Evolutionary conservation across 1,140 invertebrate genomes (phyloP), one percentile per base, ranked within the genome.

Genomic region (Thereuonema tuberculata): DNA sequence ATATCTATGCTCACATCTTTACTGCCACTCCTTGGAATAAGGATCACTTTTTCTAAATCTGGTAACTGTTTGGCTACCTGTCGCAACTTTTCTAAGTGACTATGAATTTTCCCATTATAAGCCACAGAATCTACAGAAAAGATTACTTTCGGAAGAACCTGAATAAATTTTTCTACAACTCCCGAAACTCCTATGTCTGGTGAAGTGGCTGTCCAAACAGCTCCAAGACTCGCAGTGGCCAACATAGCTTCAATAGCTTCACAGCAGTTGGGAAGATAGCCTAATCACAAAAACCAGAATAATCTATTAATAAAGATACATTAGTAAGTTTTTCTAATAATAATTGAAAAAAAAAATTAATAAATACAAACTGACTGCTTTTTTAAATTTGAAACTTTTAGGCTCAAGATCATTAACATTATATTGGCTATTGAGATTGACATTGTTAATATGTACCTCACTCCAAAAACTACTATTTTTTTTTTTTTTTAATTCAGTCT

Each of bases 121-220:
- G 71, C 68, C 14, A 80, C 77, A 56, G 73, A 75, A 66, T 79
- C 75, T 2, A 77, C 74, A 50, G 75, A 75, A 62, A 80, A 77
- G 12, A 80, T 66, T 20, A 80, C 56, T 63, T 79, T 80, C 23
- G 79, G 79, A 46, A 71, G 64, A 43, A 80, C 76, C 68, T 80
- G 76, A 56, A 69, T 67, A 64, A 78, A 79, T 56, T 75, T 65
- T 55, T 78, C 75, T 20, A 77, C 62, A 43, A 78, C 75, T 26
- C 75, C 75, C 76, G 71, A 70, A 28, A 76, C 72, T 56, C 80
- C 80, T 70, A 81, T 81, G 64, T 81, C 80, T 2, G 78, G 77
- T 1, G 79, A 80, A 1, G 78, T 75, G 20, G 76, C 78, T 55
- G 76, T 79, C 80, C 80, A 81, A 2, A 78, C 70, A 14, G 78